A percentile compares a stretch with the other conserved stretches of the same genome.
Conservation (phyloP, 2,113 vertebrate genomes). For the Toxotes chatareus region DNA sequence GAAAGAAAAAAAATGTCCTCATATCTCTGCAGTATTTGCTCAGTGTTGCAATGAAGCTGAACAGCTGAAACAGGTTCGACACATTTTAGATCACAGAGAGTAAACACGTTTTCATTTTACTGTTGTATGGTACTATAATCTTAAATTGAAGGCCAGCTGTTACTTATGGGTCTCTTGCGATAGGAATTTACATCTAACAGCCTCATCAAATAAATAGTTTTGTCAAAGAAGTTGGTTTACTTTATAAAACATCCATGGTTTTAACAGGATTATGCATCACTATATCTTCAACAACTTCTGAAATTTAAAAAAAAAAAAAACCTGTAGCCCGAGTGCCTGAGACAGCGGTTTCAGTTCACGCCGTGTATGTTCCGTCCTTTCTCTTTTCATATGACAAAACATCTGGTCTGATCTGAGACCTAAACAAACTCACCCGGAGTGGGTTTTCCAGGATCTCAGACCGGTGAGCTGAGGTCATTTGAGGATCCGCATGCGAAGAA, state of each 20-base stretch:
- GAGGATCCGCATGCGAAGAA: not conserved
- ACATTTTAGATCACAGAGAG: not conserved
- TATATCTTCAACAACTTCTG: not conserved
- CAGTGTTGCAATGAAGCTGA: not conserved
- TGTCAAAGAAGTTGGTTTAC: not conserved
- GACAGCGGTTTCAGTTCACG: not conserved
- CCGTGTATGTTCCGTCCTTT: not conserved
- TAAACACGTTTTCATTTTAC: not conserved
- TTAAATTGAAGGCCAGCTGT: not conserved
- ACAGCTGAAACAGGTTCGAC: constrained; percentile 25
- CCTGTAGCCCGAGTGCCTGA: not conserved
- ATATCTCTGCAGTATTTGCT: not conserved
- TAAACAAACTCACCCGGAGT: constrained; percentile 60
- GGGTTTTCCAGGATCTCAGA: constrained; percentile 70
- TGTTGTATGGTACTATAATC: not conserved
- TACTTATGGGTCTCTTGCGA: not conserved
- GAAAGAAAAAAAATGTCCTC: not conserved
- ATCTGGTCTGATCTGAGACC: not conserved
- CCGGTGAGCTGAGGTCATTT: constrained; percentile 25
- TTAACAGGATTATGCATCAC: not conserved
- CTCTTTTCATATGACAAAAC: not conserved
- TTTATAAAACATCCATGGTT: not conserved
- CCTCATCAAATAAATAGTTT: not conserved
- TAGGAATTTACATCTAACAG: not conserved
- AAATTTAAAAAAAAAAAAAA: not conserved